These are phyloP conservation scores for Chloroceryle inda DNA, from an alignment of 2,797 vertebrate species.

Conservation along the genomic window DNA sequence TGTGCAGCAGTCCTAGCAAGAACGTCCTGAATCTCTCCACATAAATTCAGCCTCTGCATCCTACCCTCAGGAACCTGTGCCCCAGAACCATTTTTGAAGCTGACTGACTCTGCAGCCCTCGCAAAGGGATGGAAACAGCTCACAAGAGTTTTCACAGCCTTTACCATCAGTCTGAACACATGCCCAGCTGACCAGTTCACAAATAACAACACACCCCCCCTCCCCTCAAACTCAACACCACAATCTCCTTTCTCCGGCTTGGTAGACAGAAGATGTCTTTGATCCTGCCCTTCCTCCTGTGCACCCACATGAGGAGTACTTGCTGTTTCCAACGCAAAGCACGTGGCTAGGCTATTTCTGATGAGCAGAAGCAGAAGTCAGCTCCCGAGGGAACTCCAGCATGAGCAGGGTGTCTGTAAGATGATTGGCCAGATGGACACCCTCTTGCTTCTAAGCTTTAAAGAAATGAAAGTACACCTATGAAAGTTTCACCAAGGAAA, in stretches of 20 bases:
- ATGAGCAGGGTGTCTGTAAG: background rate
- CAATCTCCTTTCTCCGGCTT: background rate
- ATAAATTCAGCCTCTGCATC: background rate
- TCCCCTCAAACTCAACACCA: no score
- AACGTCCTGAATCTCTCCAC: background rate
- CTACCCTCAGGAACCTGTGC: accelerated
- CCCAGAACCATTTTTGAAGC: background rate
- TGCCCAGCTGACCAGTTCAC: background rate
- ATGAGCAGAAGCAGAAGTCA: background rate
- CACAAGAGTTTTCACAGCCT: background rate
- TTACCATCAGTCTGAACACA: background rate
- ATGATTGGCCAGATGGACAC: background rate
- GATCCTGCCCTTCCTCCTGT: background rate
- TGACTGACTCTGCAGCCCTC: background rate
- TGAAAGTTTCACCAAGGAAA: constrained; percentile 15
- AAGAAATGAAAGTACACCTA: background rate
- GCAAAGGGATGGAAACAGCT: background rate
- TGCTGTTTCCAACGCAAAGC: background rate
- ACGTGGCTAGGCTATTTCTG: background rate
- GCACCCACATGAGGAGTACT: background rate
- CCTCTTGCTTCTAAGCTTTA: constrained; percentile 25
- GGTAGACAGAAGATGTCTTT: background rate
- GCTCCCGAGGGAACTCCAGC: background rate
- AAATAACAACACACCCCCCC: background rate
- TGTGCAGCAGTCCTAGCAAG: background rate